Conservation (phyloP, 2,113 vertebrate species). For the Lepus timidus region DNA sequence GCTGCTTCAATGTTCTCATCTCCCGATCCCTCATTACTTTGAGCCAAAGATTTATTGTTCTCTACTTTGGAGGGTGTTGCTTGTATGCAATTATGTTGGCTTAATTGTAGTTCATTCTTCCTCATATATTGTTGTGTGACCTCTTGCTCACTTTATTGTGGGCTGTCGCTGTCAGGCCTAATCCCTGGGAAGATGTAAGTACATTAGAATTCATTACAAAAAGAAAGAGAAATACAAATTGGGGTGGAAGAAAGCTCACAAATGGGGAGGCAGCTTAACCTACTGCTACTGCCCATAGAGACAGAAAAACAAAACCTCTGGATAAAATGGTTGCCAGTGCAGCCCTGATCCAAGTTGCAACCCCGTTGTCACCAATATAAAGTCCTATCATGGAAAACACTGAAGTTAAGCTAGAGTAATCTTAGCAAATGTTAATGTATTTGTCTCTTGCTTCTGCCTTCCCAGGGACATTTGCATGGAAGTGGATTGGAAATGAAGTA, state of each 20-base stretch:
- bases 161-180: conserved; percentile 11
- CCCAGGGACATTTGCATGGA: too few species aligned
- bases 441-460: neutral
- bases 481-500: too few species aligned
- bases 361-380: neutral
- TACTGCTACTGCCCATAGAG: conserved; percentile 1
- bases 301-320: neutral
- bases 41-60: conserved; percentile 67
- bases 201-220: conserved; percentile 71
- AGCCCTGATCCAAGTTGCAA: neutral
- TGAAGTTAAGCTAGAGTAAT: neutral
- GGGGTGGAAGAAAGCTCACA: neutral
- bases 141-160: conserved; percentile 56
- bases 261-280: neutral
- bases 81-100: conserved; percentile 67
- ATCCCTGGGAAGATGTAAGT: conserved; percentile 71
- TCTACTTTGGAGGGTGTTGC: conserved; percentile 57
- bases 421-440: neutral
- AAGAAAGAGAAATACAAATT: conserved; percentile 50
- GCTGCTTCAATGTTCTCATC: neutral
- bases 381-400: neutral
- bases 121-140: conserved; percentile 69
- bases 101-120: conserved; percentile 79
- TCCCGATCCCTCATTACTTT: conserved; percentile 40
- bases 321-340: neutral